phyloP scores from a whole-genome alignment of 2,888 invertebrate genomes.

The Phasia obesa region DNA sequence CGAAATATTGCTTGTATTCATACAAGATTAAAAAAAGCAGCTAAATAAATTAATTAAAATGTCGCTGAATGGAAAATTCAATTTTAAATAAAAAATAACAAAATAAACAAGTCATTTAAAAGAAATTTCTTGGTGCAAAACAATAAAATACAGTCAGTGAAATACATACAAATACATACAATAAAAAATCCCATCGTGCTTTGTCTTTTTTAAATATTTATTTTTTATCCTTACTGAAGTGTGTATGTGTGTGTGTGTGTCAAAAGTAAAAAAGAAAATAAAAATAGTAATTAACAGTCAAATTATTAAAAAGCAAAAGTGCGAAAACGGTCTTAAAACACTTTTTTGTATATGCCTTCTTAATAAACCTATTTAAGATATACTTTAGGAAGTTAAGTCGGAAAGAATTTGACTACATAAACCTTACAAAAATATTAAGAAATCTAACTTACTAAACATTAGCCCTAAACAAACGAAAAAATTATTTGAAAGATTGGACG shows the following conservation, averaged over 20 bases:
- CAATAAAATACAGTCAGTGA: too few relatives aligned
- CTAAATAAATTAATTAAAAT: slow-evolving; percentile 36
- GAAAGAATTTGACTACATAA: too few relatives aligned
- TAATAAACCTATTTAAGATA: too few relatives aligned
- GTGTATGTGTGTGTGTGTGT: neutral
- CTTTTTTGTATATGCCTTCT: neutral
- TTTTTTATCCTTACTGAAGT: slow-evolving; percentile 34
- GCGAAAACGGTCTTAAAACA: neutral
- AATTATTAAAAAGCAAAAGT: slow-evolving; percentile 45
- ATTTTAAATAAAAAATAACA: neutral
- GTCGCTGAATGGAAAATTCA: slow-evolving; percentile 21
- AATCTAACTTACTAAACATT: too few relatives aligned
- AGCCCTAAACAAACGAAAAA: too few relatives aligned
- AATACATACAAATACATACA: too few relatives aligned
- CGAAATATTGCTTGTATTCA: neutral
- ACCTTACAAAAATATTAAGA: too few relatives aligned
- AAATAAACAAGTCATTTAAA: too few relatives aligned
- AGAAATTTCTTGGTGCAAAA: too few relatives aligned
- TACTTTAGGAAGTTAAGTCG: too few relatives aligned
- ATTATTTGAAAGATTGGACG: too few relatives aligned
- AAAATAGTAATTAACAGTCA: slow-evolving; percentile 4
- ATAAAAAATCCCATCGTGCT: too few relatives aligned
- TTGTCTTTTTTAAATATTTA: neutral
- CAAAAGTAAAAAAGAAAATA: slow-evolving; percentile 1
- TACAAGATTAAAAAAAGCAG: slow-evolving; percentile 1